phyloP scores from a whole-genome alignment of 2,888 invertebrate species.

The Netelia melanura region DNA sequence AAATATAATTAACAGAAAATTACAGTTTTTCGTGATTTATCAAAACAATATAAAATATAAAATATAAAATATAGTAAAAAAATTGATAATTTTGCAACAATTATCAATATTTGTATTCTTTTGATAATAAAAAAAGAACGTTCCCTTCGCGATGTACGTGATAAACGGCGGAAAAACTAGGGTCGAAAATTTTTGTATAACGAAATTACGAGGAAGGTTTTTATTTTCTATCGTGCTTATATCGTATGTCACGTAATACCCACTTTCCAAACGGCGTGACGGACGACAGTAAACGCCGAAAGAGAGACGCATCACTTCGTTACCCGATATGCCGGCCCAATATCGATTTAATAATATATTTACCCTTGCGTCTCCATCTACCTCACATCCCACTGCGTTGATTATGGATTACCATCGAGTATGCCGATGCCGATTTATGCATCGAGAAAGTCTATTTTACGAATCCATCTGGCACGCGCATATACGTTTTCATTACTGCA shows the following conservation, averaged over 20 bases:
- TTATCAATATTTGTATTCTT: too few species aligned
- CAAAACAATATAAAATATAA: too few species aligned
- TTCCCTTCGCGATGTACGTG: too few species aligned
- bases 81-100: too few species aligned
- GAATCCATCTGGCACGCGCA: conserved; percentile 44
- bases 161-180: too few species aligned
- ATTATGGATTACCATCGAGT: conserved; percentile 54
- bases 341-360: conserved; percentile 73
- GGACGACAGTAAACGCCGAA: conserved; percentile 48
- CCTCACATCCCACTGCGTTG: conserved; percentile 22
- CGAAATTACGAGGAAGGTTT: not conserved
- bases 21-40: too few species aligned
- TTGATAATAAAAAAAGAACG: too few species aligned
- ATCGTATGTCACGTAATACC: conserved; percentile 37
- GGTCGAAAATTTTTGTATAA: too few species aligned
- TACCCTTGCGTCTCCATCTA: conserved; percentile 58
- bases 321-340: conserved; percentile 56
- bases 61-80: too few species aligned
- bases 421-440: conserved; percentile 48
- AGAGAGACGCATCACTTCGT: conserved; percentile 12
- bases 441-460: conserved; percentile 27
- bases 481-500: conserved; percentile 51
- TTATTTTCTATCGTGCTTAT: conserved; percentile 1
- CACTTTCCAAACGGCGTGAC: conserved; percentile 41
- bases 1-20: too few species aligned